A percentile compares a stretch with the other conserved stretches of the same genome.
phyloP scores from a whole-genome alignment of 2,888 invertebrate genomes.

The Drosophila setosimentum region DNA sequence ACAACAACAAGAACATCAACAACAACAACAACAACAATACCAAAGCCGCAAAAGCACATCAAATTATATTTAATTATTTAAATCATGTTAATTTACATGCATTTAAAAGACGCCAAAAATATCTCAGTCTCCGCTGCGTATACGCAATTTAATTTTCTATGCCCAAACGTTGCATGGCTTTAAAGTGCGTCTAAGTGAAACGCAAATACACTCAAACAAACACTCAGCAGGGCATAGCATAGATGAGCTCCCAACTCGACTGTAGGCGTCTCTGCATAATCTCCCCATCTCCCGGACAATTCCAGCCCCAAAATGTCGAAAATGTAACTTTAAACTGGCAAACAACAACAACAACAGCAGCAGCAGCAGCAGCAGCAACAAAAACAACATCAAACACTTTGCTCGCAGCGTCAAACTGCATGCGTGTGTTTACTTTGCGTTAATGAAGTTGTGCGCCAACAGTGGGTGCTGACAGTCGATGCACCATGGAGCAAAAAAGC shows the following conservation, averaged over 20 bases:
- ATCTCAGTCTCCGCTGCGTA: constrained; percentile 21
- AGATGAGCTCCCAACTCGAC: constrained; percentile 51
- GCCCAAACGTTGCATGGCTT: constrained; percentile 22
- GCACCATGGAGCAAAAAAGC: background rate
- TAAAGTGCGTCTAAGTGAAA: constrained; percentile 52
- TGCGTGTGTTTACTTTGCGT: constrained; percentile 80
- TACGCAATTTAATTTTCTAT: constrained; percentile 49
- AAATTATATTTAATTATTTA: constrained; percentile 80
- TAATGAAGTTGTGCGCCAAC: constrained; percentile 74
- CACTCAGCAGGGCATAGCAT: constrained; percentile 22
- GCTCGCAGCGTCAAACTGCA: constrained; percentile 71
- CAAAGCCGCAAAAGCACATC: constrained; percentile 66
- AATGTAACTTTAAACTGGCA: constrained; percentile 77
- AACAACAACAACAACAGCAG: constrained; percentile 20
- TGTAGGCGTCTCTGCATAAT: constrained; percentile 12
- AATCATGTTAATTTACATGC: constrained; percentile 78
- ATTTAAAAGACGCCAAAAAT: constrained; percentile 50
- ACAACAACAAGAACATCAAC: constrained; percentile 17
- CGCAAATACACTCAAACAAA: constrained; percentile 30
- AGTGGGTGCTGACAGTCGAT: constrained; percentile 13
- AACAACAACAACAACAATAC: constrained; percentile 20
- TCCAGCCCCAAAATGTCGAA: constrained; percentile 39
- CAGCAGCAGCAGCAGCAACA: constrained; percentile 23
- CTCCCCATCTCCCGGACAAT: background rate
- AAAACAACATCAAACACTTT: constrained; percentile 75